Evolutionary conservation across 1,140 invertebrate genomes (phyloP).

Genomic region (Orius insidiosus): DNA sequence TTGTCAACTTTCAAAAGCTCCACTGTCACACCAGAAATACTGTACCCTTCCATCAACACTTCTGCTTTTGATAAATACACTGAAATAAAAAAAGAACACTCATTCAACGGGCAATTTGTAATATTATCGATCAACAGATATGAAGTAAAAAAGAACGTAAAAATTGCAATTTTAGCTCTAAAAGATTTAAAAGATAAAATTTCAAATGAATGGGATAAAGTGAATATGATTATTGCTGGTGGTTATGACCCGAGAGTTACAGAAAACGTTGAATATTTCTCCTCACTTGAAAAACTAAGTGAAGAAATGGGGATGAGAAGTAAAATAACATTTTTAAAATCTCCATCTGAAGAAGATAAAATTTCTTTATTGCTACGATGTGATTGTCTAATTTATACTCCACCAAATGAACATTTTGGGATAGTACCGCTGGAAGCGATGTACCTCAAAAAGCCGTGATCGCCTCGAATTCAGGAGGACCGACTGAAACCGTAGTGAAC

Average conservation of each 20-base stretch:
- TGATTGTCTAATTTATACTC: conserved; percentile 81
- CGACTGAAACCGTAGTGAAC: conserved; percentile 79
- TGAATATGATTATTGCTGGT: conserved; percentile 86
- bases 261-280: conserved; percentile 80
- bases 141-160: conserved; percentile 90
- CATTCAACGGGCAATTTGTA: conserved; percentile 33
- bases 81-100: conserved; percentile 22
- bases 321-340: conserved; percentile 69
- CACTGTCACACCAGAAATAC: conserved; percentile 48
- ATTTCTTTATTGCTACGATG: conserved; percentile 55
- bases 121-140: conserved; percentile 95
- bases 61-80: conserved; percentile 46
- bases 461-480: conserved; percentile 88
- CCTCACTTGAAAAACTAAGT: conserved; percentile 52
- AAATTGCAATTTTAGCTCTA: conserved; percentile 65
- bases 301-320: conserved; percentile 47
- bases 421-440: conserved; percentile 99
- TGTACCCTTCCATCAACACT: conserved; percentile 89
- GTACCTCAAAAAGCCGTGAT: conserved; percentile 87
- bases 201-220: conserved; percentile 33
- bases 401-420: conserved; percentile 95
- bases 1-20: conserved; percentile 64
- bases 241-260: conserved; percentile 82
- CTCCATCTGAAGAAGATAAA: conserved; percentile 72
- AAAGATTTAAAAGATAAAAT: conserved; percentile 40